A percentile compares a stretch with the other conserved stretches of the same genome.
These are phyloP conservation scores for Megaceryle maxima DNA, from an alignment of 2,113 vertebrate genomes.

Conservation along the genomic window DNA sequence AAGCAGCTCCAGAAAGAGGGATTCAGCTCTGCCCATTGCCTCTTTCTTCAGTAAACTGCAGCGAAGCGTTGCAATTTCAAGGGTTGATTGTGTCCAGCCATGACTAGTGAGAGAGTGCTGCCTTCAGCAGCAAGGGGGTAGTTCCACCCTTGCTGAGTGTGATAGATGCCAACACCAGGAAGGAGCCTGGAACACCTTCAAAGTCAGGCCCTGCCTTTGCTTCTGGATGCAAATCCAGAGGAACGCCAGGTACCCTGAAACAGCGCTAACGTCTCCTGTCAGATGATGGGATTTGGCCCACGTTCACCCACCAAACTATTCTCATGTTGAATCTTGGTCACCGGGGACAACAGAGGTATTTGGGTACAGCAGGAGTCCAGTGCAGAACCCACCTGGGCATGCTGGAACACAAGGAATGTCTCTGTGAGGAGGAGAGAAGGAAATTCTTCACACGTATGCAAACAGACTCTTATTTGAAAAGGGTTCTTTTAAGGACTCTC, in stretches of 20 bases:
- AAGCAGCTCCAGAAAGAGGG: not conserved
- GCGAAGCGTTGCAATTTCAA: not conserved
- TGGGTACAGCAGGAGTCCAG: not conserved
- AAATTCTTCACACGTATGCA: not conserved
- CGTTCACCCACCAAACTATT: not conserved
- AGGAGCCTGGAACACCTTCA: not conserved
- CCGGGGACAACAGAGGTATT: not conserved
- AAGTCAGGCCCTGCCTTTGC: not conserved
- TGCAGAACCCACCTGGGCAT: not conserved
- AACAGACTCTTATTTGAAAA: not conserved
- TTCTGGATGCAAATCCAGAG: not conserved
- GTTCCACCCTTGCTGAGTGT: rapidly evolving
- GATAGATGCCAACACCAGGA: not conserved
- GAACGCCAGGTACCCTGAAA: not conserved
- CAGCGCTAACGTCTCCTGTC: not conserved
- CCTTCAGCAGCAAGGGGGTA: not conserved
- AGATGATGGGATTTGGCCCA: not conserved
- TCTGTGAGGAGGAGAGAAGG: not conserved
- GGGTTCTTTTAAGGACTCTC: constrained; percentile 40
- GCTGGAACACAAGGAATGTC: not conserved
- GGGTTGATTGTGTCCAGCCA: not conserved
- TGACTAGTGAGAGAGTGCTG: not conserved
- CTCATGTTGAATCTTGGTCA: not conserved
- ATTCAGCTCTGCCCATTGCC: not conserved
- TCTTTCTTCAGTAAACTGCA: not conserved